Evolutionary conservation across 2,888 invertebrate genomes (phyloP).

Genomic region (Eupeodes latifasciatus): DNA sequence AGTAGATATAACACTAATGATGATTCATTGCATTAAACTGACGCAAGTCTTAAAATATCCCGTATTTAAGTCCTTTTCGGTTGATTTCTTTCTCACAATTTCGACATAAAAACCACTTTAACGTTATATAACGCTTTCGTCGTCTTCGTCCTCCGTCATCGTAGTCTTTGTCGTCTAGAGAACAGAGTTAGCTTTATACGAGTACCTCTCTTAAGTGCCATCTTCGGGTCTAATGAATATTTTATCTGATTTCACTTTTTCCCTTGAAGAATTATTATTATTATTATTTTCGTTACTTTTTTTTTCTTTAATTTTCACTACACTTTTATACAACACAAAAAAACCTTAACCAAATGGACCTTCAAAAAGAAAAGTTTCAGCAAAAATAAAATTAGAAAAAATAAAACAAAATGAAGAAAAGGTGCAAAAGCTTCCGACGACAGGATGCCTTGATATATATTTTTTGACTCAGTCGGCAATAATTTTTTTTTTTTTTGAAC

Average conservation of each 20-base stretch:
- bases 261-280: neutral
- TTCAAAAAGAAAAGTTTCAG: constrained; percentile 27
- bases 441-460: constrained; percentile 70
- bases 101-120: constrained; percentile 46
- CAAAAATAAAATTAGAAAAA: constrained; percentile 3
- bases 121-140: constrained; percentile 31
- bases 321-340: neutral
- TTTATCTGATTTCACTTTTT: constrained; percentile 69
- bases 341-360: constrained; percentile 18
- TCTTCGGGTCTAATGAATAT: constrained; percentile 67
- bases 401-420: constrained; percentile 11
- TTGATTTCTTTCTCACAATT: constrained; percentile 28
- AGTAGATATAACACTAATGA: constrained; percentile 27
- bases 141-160: neutral
- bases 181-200: neutral
- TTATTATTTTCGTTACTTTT: neutral
- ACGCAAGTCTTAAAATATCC: constrained; percentile 46
- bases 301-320: constrained; percentile 7
- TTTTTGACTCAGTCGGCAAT: constrained; percentile 70
- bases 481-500: constrained; percentile 46
- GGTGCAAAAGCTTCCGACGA: constrained; percentile 48
- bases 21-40: constrained; percentile 59
- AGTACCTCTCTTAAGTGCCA: constrained; percentile 30
- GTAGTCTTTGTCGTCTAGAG: too few relatives aligned
- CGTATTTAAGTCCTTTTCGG: neutral